Base-by-base conservation (phyloP, 2,113 vertebrate species). In the Lampris megalopsis region DNA sequence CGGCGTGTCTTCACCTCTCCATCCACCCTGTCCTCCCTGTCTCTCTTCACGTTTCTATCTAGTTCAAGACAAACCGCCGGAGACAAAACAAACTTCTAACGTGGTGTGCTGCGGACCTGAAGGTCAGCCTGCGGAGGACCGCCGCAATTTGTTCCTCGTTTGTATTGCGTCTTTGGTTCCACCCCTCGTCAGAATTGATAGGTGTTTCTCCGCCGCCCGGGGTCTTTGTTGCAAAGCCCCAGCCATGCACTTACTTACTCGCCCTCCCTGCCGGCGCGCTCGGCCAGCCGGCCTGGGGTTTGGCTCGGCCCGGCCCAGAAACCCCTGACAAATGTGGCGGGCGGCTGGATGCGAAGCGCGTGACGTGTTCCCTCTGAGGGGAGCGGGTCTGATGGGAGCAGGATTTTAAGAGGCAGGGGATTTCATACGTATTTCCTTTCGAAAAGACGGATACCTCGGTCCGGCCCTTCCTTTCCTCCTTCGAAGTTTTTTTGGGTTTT, bases 401-500 rank as follows among this genome's bases (percentile, higher is more conserved):
- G 37, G 56, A 59, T 36, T 70, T 4, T 60, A n/a, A 61, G 58
- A 58, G 59, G 36, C 24, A 6, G 38, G 58, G 49, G 24, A 24
- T 24, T 68, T 75, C 71, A 37, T 69, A 82, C 82, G 69, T 65
- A 84, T 84, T 83, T 84, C 71, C 73, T 79, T 45, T 63, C 24
- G 41, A 75, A 73, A 71, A 87, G 77, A 75, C 24, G 9, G 73
- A 65, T 59, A 60, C 63, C 47, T 79, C 45, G 43, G 40, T 79
- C 79, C 24, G 24, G 24, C 43, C 68, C 62, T 85, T 73, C 75
- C 69, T 36, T 13, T 11, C 24, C 24, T 24, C 24, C 24, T 24
- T 24, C 24, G 24, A 24, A 24, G 24, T 24, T 24, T 24, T 24
- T 24, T 24, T 24, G 0, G 24, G 24, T 38, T 35, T 11, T 41